Percentiles rank a stretch among this genome's conserved stretches.
Evolutionary conservation across 1,140 invertebrate species (phyloP).

Genomic region (Triops longicaudatus): DNA sequence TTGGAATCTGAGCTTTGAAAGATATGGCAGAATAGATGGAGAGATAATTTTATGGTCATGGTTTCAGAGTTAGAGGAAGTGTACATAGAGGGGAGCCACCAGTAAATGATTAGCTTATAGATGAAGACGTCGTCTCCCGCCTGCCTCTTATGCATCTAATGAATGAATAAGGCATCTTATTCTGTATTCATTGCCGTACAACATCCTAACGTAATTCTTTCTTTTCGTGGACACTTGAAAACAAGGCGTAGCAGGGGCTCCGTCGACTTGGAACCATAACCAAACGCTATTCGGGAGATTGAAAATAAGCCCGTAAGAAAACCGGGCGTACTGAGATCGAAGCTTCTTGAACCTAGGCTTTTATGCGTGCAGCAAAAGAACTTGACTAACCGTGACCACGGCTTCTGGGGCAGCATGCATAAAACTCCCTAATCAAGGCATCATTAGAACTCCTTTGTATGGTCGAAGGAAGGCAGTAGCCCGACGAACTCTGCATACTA

Average conservation of each 20-base stretch:
- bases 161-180: slow-evolving; percentile 12
- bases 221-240: slow-evolving; percentile 4
- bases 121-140: slow-evolving; percentile 13
- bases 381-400: slow-evolving; percentile 10
- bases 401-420: slow-evolving; percentile 9
- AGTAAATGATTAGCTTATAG: slow-evolving; percentile 15
- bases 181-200: slow-evolving; percentile 6
- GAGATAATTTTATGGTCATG: slow-evolving; percentile 12
- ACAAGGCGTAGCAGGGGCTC: neutral
- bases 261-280: neutral
- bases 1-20: neutral
- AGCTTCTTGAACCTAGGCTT: neutral
- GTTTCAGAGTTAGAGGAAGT: neutral
- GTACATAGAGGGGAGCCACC: neutral
- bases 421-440: slow-evolving; percentile 10
- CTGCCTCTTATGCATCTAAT: slow-evolving; percentile 15
- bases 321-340: neutral
- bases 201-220: slow-evolving; percentile 8
- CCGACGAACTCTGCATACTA: neutral
- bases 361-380: neutral
- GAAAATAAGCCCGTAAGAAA: neutral
- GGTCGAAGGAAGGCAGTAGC: neutral
- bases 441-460: slow-evolving; percentile 6
- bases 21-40: neutral
- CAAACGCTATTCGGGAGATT: slow-evolving; percentile 6